Base-by-base conservation (phyloP, 2,888 invertebrate species). In the Melinaea marsaeus region DNA sequence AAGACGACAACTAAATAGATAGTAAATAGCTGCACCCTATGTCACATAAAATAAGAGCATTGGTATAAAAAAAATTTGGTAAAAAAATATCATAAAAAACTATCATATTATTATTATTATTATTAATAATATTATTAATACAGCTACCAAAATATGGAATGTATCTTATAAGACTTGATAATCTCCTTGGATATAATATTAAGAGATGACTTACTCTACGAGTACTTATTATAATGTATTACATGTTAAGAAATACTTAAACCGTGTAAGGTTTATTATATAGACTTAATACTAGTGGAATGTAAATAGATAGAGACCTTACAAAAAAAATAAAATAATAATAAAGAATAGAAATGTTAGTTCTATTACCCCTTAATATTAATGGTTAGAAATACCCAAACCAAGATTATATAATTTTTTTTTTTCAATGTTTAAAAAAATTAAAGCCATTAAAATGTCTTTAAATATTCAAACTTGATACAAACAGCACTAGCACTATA, bases 31-130 rank as follows among this genome's bases (percentile, higher is more conserved):
- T 77, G 78, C 79, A 74, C 74, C 77, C 75, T 72, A 69, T 69
- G 72, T 68, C 65, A 79, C 77, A 79, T 76, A 80, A 76, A 82
- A 83, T 85, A 85, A 85, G 82, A 85, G 84, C 89, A 90, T 89
- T 90, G 90, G 89, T 89, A 89, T 89, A 80, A 83, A 84, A 85
- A 80, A 78, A 88, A 88, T 88, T 90, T 89, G 88, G 89, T 88
- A 87, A 88, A 81, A 81, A 81, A 82, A 80, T 70, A 69, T 77
- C 72, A 79, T 85, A 86, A 82, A 22, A 84, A 81, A 79, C 86
- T 88, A 84, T 74, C 79, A 69, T 22, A 22, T 22, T 22, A 22
- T 22, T 22, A 22, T 22, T 22, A 22, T 22, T 22, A 22, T 22
- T 22, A 22, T 86, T 76, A 82, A 72, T n/a, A n/a, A n/a, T n/a